Conservation (phyloP, 2,888 invertebrate species). For the Antheraea yamamai region DNA sequence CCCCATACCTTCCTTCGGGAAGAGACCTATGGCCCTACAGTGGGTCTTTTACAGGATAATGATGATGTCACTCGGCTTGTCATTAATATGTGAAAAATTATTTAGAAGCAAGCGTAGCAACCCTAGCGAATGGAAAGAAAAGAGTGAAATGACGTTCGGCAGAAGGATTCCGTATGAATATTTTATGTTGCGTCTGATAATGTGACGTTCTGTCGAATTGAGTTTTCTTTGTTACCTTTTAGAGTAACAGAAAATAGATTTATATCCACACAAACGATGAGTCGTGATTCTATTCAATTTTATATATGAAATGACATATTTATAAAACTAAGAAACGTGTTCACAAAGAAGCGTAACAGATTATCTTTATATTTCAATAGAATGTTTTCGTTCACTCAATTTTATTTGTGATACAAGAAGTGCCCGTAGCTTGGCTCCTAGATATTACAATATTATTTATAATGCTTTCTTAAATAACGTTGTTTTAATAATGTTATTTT, state of each 20-base stretch:
- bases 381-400: background rate
- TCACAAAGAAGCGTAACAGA: background rate
- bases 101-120: background rate
- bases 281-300: constrained; percentile 27
- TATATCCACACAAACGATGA: constrained; percentile 29
- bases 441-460: too few species aligned
- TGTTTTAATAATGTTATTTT: too few species aligned
- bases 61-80: too few species aligned
- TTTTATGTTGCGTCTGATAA: constrained; percentile 40
- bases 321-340: background rate
- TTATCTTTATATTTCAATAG: background rate
- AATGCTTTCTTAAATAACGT: too few species aligned
- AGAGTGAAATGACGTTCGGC: constrained; percentile 24
- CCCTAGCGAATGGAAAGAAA: constrained; percentile 28
- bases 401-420: background rate
- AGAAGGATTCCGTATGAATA: constrained; percentile 45
- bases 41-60: too few species aligned
- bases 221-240: constrained; percentile 33
- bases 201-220: constrained; percentile 37
- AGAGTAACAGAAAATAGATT: constrained; percentile 32
- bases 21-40: too few species aligned
- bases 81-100: background rate
- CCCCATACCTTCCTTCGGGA: too few species aligned
- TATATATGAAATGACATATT: constrained; percentile 17
- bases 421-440: background rate